A percentile compares a stretch with the other conserved stretches of the same genome.
These are phyloP conservation scores for Novumbra hubbsi DNA, from an alignment of 2,797 vertebrate species.

Conservation along the genomic window DNA sequence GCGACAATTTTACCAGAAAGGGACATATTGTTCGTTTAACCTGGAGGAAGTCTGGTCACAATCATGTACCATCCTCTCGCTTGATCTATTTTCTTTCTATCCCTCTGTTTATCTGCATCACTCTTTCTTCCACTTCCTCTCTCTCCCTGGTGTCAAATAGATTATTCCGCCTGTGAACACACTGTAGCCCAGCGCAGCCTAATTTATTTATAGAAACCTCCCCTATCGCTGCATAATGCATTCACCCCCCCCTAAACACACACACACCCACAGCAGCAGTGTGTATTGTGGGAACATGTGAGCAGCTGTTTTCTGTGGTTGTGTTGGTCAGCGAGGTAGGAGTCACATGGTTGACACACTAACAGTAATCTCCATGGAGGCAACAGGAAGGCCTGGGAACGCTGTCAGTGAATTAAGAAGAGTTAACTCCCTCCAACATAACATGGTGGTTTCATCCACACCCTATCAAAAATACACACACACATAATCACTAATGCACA, in stretches of 20 bases:
- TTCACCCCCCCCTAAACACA: constrained; percentile 52
- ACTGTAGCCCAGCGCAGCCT: constrained; percentile 60
- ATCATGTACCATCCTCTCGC: background rate
- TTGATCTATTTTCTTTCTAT: constrained; percentile 11
- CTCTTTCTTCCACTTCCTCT: background rate
- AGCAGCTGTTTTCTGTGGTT: constrained; percentile 35
- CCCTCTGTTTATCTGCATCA: constrained; percentile 13
- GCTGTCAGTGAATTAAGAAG: no score
- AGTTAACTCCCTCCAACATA: constrained; percentile 5
- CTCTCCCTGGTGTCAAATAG: constrained; percentile 68
- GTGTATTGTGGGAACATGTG: constrained; percentile 7
- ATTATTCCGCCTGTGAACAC: constrained; percentile 75
- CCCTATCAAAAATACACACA: constrained; percentile 6
- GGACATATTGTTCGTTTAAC: no score
- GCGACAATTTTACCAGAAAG: no score
- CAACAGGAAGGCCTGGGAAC: constrained; percentile 20
- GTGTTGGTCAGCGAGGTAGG: constrained; percentile 39
- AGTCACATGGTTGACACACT: constrained; percentile 44
- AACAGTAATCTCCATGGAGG: constrained; percentile 55
- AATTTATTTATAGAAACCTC: constrained; percentile 80
- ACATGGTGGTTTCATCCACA: background rate
- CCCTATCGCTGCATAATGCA: constrained; percentile 73
- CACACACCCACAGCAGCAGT: background rate
- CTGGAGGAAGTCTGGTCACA: no score
- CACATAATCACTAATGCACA: background rate